These are phyloP conservation scores for Euzophera pinguis DNA, from an alignment of 2,888 invertebrate species.

Conservation along the genomic window DNA sequence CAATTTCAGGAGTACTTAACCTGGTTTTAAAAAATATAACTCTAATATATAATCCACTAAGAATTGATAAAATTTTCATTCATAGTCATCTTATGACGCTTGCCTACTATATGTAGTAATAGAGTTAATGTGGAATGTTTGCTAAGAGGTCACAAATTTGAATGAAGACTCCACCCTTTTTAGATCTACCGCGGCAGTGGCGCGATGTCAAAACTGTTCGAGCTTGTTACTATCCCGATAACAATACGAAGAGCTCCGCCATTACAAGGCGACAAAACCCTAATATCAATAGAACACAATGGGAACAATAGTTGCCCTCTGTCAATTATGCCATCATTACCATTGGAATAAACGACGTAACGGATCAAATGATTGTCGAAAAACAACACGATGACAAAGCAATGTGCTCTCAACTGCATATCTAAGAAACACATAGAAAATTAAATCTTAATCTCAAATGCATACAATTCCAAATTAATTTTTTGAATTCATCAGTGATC, in stretches of 20 bases:
- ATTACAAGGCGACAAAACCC: slow-evolving; percentile 77
- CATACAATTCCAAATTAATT: slow-evolving; percentile 40
- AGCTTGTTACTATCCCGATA: slow-evolving; percentile 50
- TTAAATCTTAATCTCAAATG: slow-evolving; percentile 40
- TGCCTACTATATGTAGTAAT: slow-evolving; percentile 14
- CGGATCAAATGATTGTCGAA: slow-evolving; percentile 70
- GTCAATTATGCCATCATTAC: slow-evolving; percentile 79
- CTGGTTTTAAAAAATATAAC: too few species aligned
- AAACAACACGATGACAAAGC: slow-evolving; percentile 65
- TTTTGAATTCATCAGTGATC: slow-evolving; percentile 38
- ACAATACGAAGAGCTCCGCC: slow-evolving; percentile 64
- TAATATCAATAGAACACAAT: slow-evolving; percentile 76
- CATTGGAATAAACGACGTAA: slow-evolving; percentile 74
- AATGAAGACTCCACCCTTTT: slow-evolving; percentile 67
- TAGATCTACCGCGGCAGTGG: slow-evolving; percentile 52
- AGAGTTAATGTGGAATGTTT: slow-evolving; percentile 31
- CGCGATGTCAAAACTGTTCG: slow-evolving; percentile 50
- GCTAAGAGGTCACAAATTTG: slow-evolving; percentile 41
- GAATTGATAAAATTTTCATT: too few species aligned
- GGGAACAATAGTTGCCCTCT: slow-evolving; percentile 76
- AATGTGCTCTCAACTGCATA: slow-evolving; percentile 33
- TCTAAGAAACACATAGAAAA: slow-evolving; percentile 34
- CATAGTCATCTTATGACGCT: too few species aligned
- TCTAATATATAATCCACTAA: too few species aligned
- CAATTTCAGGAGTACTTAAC: too few species aligned